Evolutionary conservation across 2,888 invertebrate genomes (phyloP), one percentile per base, ranked within the genome.

Genomic region (Heliconius sara): DNA sequence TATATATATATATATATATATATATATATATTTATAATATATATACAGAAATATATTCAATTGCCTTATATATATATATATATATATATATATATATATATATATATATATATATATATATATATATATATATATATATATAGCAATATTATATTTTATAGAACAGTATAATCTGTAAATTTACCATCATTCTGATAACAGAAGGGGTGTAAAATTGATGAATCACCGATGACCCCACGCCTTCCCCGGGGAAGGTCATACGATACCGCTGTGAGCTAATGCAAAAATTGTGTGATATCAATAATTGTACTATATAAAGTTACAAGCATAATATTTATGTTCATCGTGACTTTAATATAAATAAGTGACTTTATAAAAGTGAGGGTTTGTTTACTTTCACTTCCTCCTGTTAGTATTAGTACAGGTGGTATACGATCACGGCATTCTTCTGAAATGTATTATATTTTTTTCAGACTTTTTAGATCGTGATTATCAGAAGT

Each of bases 201-300:
- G 71, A 63, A 72, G 82, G 85, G 84, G 83, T 79, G 82, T 78
- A 79, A 81, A 85, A 82, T 83, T 84, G 84, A 86, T 86, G 85
- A 84, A 85, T 85, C 85, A 85, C 83, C 82, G 79, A 72, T 76
- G 80, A 83, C 83, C 84, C 83, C 81, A 80, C 78, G 66, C 77
- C 72, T 66, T 76, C 82, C 85, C 80, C 57, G 73, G 77, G 78
- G 82, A 80, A 78, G 78, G 78, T 84, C 84, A 85, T 82, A 80
- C 76, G 84, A 85, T 84, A 84, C 79, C 68, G 77, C 78, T 77
- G 75, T 75, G 67, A 78, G 76, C 73, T 84, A 83, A 84, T 84
- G 85, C 83, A 84, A 83, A 82, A 82, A 82, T 76, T 78, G 78
- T 82, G 82, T 82, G 73, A 74, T 65, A 63, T 43, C 79, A 60